Conservation (phyloP, 2,797 vertebrate species). For the Carcharodon carcharias region DNA sequence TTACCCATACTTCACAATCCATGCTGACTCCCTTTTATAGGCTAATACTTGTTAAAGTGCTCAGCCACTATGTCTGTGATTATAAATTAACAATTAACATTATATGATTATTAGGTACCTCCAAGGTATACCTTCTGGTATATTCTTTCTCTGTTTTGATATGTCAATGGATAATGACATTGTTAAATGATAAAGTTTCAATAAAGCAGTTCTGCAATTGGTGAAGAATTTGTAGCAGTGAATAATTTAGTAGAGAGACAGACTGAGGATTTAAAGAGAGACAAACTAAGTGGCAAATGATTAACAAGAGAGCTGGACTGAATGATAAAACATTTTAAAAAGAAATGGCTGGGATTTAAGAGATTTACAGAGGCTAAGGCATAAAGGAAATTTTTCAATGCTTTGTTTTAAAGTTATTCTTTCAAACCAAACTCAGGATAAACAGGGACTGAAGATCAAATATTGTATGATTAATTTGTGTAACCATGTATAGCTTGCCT, state of each 20-base stretch:
- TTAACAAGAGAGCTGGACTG: not conserved
- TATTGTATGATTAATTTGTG: not conserved
- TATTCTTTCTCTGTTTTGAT: not conserved
- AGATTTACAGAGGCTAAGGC: not conserved
- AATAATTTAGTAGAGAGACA: not conserved
- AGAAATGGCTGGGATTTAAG: not conserved
- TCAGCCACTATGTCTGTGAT: not conserved
- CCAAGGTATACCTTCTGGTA: not conserved
- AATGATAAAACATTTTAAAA: not conserved
- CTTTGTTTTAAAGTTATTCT: not conserved
- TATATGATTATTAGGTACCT: not conserved
- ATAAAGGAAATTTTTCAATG: not conserved
- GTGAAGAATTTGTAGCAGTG: not conserved
- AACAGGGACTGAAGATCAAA: not conserved
- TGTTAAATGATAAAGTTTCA: not conserved
- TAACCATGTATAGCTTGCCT: not conserved
- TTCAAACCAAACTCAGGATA: not conserved
- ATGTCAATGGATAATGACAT: not conserved
- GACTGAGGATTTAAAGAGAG: not conserved
- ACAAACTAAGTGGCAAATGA: not conserved
- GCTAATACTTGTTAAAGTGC: too few relatives aligned
- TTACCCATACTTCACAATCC: not conserved
- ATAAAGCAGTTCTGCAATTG: not conserved
- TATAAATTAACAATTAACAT: not conserved
- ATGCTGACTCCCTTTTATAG: too few relatives aligned